phyloP scores from a whole-genome alignment of 2,113 vertebrate species.

The Turnix velox region DNA sequence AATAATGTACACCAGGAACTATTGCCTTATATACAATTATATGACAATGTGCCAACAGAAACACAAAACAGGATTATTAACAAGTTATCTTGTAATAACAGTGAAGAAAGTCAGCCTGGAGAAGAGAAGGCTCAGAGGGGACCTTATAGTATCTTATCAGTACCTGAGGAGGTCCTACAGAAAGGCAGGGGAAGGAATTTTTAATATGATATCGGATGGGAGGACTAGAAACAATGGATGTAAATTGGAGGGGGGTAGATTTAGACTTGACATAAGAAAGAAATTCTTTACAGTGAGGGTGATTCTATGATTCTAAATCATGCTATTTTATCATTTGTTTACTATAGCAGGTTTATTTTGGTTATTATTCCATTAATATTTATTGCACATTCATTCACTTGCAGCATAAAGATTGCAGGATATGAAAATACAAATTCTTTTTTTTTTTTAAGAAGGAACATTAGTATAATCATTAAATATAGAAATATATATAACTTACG shows the following conservation, averaged over 20 bases:
- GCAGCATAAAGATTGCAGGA: background rate
- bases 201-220: no score
- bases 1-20: conserved; percentile 64
- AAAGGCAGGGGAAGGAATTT: no score
- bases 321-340: conserved; percentile 62
- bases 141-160: no score
- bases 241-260: no score
- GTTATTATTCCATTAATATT: conserved; percentile 69
- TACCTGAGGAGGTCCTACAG: no score
- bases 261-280: no score
- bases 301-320: no score
- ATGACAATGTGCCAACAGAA: conserved; percentile 34
- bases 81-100: conserved; percentile 54
- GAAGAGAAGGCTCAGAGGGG: no score
- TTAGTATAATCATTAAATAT: background rate
- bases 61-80: conserved; percentile 54
- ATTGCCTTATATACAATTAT: conserved; percentile 22
- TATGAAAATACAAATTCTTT: background rate
- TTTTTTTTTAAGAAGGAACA: conserved; percentile 3
- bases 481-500: background rate
- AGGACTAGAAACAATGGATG: no score
- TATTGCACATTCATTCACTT: background rate
- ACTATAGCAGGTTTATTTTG: no score
- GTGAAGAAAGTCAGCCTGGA: conserved; percentile 74
- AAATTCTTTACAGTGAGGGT: no score